A percentile compares a stretch with the other conserved stretches of the same genome.
Evolutionary conservation across 2,113 vertebrate genomes (phyloP).

Genomic region (Melanotaenia duboulayi): DNA sequence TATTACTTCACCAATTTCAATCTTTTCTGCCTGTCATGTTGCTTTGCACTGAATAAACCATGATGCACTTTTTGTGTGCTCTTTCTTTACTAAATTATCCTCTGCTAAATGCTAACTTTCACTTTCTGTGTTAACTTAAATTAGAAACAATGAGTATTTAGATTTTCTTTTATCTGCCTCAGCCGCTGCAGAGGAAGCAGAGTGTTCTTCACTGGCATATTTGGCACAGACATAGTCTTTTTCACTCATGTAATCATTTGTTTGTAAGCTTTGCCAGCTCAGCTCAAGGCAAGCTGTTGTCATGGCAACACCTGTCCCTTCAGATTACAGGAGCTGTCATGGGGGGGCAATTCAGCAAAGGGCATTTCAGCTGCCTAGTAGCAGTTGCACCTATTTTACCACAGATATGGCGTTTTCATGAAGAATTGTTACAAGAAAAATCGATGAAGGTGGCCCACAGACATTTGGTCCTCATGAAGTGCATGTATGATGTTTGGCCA

Average conservation of each 20-base stretch:
- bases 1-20: no score
- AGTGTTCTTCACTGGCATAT: constrained; percentile 36
- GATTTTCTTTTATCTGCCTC: background rate
- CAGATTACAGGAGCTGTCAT: constrained; percentile 57
- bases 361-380: constrained; percentile 46
- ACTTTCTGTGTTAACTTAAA: constrained; percentile 6
- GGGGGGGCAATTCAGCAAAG: constrained; percentile 56
- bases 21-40: no score
- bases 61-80: background rate
- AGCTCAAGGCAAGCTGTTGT: constrained; percentile 66
- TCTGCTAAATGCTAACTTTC: constrained; percentile 29
- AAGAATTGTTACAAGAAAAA: background rate
- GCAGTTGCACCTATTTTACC: constrained; percentile 34
- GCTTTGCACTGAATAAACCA: no score
- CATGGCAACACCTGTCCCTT: constrained; percentile 73
- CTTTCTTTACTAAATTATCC: constrained; percentile 3
- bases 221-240: constrained; percentile 44
- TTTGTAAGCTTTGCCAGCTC: constrained; percentile 65
- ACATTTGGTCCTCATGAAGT: background rate
- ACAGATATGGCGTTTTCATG: constrained; percentile 1
- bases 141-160: background rate
- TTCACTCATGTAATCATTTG: constrained; percentile 62
- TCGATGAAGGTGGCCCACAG: background rate
- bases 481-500: background rate
- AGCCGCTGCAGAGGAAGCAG: constrained; percentile 25